Conservation (phyloP, 2,797 vertebrate genomes). For the Amblyopsis hoosieri region DNA sequence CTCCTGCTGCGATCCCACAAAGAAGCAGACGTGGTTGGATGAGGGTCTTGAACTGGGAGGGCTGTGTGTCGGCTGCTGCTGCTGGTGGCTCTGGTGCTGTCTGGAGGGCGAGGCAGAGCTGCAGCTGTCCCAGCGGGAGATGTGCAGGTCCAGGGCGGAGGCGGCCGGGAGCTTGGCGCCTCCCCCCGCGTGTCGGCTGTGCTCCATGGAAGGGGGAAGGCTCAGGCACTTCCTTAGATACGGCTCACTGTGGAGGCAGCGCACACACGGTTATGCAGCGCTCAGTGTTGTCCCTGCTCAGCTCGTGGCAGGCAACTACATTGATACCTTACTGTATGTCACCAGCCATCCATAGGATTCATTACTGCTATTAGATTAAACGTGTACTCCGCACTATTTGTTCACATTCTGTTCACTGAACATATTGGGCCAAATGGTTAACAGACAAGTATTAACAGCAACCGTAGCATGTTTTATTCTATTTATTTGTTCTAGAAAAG, state of each 20-base stretch:
- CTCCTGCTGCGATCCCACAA: constrained; percentile 54
- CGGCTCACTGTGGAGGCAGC: constrained; percentile 56
- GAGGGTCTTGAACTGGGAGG: constrained; percentile 23
- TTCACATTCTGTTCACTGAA: too few species aligned
- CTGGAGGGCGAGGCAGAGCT: constrained; percentile 33
- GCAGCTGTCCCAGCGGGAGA: constrained; percentile 76
- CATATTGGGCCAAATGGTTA: too few species aligned
- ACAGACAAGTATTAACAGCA: too few species aligned
- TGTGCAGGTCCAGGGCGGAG: constrained; percentile 74
- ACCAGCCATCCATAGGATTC: too few species aligned
- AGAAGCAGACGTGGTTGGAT: constrained; percentile 60
- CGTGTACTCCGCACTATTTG: too few species aligned
- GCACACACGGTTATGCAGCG: background rate
- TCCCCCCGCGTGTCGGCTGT: constrained; percentile 37
- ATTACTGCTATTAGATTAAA: too few species aligned
- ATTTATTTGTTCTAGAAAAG: too few species aligned
- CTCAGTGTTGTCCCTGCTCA: too few species aligned
- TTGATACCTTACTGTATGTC: too few species aligned
- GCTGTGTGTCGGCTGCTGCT: constrained; percentile 13
- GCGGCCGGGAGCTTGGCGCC: constrained; percentile 52
- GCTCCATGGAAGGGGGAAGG: constrained; percentile 44
- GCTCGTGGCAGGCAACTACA: too few species aligned
- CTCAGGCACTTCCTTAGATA: constrained; percentile 74
- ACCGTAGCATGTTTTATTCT: too few species aligned
- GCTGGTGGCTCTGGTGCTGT: too few species aligned